These are phyloP conservation scores for Melospiza georgiana DNA, from an alignment of 2,113 vertebrate genomes.

Conservation along the genomic window DNA sequence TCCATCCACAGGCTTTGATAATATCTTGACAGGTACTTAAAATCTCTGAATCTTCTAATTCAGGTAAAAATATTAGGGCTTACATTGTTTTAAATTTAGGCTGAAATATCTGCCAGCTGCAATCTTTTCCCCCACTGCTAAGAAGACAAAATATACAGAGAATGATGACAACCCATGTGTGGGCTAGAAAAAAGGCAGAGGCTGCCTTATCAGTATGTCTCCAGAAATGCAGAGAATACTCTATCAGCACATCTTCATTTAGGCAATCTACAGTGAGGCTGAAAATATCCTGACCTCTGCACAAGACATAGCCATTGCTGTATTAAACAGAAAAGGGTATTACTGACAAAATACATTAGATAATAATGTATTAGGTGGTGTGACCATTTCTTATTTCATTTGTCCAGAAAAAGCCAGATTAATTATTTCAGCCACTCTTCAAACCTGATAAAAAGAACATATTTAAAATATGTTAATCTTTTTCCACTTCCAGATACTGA, in stretches of 20 bases:
- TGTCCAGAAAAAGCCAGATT: background rate
- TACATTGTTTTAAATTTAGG: background rate
- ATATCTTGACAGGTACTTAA: background rate
- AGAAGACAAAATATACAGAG: background rate
- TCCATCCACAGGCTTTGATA: background rate
- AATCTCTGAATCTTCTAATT: background rate
- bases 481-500: background rate
- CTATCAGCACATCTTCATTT: constrained; percentile 4
- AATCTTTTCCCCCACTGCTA: background rate
- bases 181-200: background rate
- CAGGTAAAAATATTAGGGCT: background rate
- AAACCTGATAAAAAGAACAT: background rate
- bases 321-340: constrained; percentile 3
- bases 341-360: constrained; percentile 31
- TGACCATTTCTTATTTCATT: constrained; percentile 30
- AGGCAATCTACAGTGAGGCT: background rate
- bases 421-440: background rate
- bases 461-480: background rate
- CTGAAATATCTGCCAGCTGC: background rate
- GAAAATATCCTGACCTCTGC: constrained; percentile 24
- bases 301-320: background rate
- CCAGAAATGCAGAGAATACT: background rate
- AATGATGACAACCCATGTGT: background rate
- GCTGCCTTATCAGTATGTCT: background rate
- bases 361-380: background rate